These are phyloP conservation scores for Diabrotica balteata DNA, from an alignment of 2,888 invertebrate genomes.

Conservation along the genomic window DNA sequence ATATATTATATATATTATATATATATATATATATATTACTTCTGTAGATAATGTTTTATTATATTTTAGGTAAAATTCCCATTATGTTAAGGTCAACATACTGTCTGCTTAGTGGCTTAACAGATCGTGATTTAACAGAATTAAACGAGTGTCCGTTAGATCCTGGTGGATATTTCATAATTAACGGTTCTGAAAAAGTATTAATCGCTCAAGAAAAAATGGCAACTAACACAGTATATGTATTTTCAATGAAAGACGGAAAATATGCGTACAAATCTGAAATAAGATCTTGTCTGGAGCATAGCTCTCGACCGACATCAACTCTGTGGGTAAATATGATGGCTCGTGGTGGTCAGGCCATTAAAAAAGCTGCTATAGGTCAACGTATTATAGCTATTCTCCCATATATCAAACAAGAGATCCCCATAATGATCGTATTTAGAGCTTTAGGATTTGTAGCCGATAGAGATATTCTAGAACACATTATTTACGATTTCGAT, in stretches of 20 bases:
- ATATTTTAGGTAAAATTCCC: slow-evolving; percentile 82
- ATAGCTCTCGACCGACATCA: slow-evolving; percentile 94
- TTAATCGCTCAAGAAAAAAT: slow-evolving; percentile 99
- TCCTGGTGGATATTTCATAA: slow-evolving; percentile 99
- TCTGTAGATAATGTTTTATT: neutral
- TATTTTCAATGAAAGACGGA: slow-evolving; percentile 99
- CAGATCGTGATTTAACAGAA: slow-evolving; percentile 99
- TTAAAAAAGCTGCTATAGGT: slow-evolving; percentile 98
- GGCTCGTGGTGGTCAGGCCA: slow-evolving; percentile 97
- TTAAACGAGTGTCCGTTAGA: slow-evolving; percentile 99
- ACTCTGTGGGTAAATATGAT: slow-evolving; percentile 99
- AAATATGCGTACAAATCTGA: slow-evolving; percentile 99
- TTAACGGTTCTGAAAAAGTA: slow-evolving; percentile 94
- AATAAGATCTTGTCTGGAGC: slow-evolving; percentile 93
- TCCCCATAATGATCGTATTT: slow-evolving; percentile 99
- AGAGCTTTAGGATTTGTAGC: slow-evolving; percentile 98
- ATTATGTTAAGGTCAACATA: slow-evolving; percentile 99
- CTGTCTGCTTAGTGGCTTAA: slow-evolving; percentile 90
- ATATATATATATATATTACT: too few species aligned
- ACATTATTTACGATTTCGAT: slow-evolving; percentile 99
- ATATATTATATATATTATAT: too few species aligned
- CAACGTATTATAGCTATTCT: slow-evolving; percentile 97
- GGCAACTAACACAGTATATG: slow-evolving; percentile 99
- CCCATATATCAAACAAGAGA: slow-evolving; percentile 99
- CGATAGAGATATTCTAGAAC: slow-evolving; percentile 98